phyloP scores from a whole-genome alignment of 1,140 invertebrate species.

The Lasaia peninsularis region DNA sequence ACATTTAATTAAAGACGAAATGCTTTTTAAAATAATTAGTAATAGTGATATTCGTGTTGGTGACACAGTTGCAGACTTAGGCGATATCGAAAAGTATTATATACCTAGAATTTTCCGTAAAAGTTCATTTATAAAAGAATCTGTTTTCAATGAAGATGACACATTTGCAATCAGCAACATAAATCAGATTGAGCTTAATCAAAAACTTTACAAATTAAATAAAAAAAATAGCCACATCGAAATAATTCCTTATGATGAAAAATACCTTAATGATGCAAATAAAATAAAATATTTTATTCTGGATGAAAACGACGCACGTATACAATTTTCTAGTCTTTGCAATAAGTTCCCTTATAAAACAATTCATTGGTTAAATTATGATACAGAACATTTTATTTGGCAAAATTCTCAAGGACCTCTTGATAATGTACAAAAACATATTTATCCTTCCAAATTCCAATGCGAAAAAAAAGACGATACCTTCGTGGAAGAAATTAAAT shows the following conservation, averaged over 20 bases:
- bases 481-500: neutral
- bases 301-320: neutral
- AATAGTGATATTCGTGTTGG: neutral
- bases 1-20: neutral
- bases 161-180: neutral
- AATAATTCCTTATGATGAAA: neutral
- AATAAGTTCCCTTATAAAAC: neutral
- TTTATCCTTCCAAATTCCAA: neutral
- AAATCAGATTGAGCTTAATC: neutral
- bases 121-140: neutral
- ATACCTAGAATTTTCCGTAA: neutral
- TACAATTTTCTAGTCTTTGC: neutral
- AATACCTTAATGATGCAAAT: neutral
- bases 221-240: too few species aligned
- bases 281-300: neutral
- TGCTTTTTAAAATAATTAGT: neutral
- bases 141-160: neutral
- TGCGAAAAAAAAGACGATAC: neutral
- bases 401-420: neutral
- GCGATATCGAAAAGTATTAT: neutral
- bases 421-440: neutral
- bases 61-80: neutral
- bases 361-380: neutral
- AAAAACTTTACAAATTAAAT: neutral
- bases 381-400: neutral